Conservation (phyloP, 2,888 invertebrate species). For the Campoletis raptor region DNA sequence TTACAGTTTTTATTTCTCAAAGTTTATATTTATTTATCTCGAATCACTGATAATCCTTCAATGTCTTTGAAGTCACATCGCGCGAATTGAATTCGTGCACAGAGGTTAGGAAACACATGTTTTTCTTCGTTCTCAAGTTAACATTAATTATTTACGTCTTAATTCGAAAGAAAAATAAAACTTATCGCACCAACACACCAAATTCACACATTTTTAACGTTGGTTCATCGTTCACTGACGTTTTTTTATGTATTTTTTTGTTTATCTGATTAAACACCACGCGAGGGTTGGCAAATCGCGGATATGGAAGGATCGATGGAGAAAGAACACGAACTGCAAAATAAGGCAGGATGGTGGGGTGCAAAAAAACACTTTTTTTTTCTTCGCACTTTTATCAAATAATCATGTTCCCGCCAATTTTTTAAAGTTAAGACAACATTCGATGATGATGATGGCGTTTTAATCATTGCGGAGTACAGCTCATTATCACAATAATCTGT, state of each 20-base stretch:
- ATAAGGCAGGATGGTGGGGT: conserved; percentile 22
- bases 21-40: background rate
- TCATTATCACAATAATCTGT: background rate
- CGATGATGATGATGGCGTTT: background rate
- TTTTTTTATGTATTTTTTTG: background rate
- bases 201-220: background rate
- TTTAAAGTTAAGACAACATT: conserved; percentile 1
- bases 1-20: background rate
- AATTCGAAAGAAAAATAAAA: background rate
- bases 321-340: conserved; percentile 13
- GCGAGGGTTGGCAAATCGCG: background rate
- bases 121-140: conserved; percentile 7
- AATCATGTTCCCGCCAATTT: background rate
- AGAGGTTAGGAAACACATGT: conserved; percentile 35
- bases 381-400: conserved; percentile 4
- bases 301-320: conserved; percentile 28
- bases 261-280: background rate
- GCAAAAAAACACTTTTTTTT: conserved; percentile 9
- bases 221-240: background rate
- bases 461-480: conserved; percentile 14
- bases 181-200: background rate
- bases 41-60: background rate
- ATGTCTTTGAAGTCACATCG: background rate
- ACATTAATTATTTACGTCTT: background rate
- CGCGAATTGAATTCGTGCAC: background rate